Evolutionary conservation across 2,113 vertebrate genomes (phyloP), one percentile per base, ranked within the genome.

Genomic region (Pteropus alecto): DNA sequence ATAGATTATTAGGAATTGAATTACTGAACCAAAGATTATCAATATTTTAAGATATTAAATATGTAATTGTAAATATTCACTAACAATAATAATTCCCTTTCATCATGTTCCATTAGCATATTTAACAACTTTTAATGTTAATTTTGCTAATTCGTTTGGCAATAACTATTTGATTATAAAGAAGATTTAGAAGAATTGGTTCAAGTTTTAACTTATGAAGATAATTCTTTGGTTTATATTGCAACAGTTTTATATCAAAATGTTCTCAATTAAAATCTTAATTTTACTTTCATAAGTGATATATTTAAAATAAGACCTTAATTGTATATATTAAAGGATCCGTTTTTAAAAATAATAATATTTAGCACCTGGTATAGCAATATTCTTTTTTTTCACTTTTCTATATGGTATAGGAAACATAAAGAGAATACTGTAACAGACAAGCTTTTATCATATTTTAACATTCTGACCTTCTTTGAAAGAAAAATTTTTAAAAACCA

Each of bases 201-300:
- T 93, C 38, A 90, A 43, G 6, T 93, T 96, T 85, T 65, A 96
- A 89, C 33, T 96, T 88, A 5, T 73, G 15, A 93, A 95, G 87
- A 35, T 79, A 84, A 46, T 85, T 65, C 12, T 48, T 85, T 78
- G n/a, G 26, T 70, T 82, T 79, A 63, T 92, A 78, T 65, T 92
- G 2, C 51, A 92, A n/a, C 11, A 84, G 1, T 73, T 93, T 94
- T 33, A 81, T 61, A 90, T 43, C 46, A 97, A 83, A 77, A 54
- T 93, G 77, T 93, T 93, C 81, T 18, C 76, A 77, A 54, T 88
- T 46, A 79, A 81, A 92, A 51, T 85, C 70, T 78, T n/a, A 51
- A 60, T 92, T 91, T 87, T 43, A 65, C 67, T 83, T 95, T 94
- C 12, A 12, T 51, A 73, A 61, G 11, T 82, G 41, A 7, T 86